These are phyloP conservation scores for Myiozetetes cayanensis DNA, from an alignment of 2,113 vertebrate genomes.

Conservation along the genomic window DNA sequence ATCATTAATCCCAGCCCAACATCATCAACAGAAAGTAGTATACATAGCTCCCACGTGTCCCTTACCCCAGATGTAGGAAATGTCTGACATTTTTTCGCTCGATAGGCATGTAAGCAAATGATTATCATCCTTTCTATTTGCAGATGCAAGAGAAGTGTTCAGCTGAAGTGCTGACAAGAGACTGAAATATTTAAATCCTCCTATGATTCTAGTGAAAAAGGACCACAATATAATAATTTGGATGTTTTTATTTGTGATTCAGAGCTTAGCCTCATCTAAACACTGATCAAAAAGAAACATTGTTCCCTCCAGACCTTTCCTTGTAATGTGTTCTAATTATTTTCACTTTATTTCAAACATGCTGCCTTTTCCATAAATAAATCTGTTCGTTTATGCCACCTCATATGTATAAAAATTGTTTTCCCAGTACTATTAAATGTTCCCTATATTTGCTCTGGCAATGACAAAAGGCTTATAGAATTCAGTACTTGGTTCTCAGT, in stretches of 20 bases:
- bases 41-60: background rate
- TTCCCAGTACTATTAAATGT: background rate
- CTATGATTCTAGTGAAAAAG: background rate
- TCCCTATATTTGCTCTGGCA: background rate
- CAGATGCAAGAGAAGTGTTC: slow-evolving; percentile 40
- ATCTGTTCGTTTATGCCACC: background rate
- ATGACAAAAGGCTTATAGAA: background rate
- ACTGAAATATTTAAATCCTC: slow-evolving; percentile 39
- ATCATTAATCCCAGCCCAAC: slow-evolving; percentile 6
- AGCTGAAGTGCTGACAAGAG: slow-evolving; percentile 32
- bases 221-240: background rate
- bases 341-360: background rate
- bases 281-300: background rate
- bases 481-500: background rate
- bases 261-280: background rate
- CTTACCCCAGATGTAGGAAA: slow-evolving; percentile 7
- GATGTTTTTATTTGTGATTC: background rate
- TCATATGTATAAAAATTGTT: background rate
- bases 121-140: slow-evolving; percentile 48
- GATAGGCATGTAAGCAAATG: slow-evolving; percentile 31
- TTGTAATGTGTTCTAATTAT: background rate
- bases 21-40: slow-evolving; percentile 20
- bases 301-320: background rate
- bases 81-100: slow-evolving; percentile 25
- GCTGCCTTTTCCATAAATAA: background rate